Percentiles rank a stretch among this genome's conserved stretches.
Conservation (phyloP, 2,888 invertebrate species). For the Oscheius sp. region DNA sequence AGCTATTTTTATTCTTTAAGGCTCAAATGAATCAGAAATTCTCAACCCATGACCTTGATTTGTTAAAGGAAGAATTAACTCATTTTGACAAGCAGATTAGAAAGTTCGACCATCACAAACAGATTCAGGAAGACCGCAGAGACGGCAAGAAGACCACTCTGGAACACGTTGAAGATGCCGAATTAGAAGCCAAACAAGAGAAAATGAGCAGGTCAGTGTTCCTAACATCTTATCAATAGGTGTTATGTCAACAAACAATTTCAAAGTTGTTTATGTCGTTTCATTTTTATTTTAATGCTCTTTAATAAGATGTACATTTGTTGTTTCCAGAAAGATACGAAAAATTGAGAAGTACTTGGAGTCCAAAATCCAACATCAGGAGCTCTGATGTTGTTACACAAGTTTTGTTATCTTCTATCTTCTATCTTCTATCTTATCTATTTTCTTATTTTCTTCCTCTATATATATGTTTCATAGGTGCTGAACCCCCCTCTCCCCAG, state of each 20-base stretch:
- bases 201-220: slow-evolving; percentile 39
- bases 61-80: slow-evolving; percentile 49
- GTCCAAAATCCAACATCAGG: slow-evolving; percentile 51
- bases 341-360: slow-evolving; percentile 61
- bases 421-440: not conserved
- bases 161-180: slow-evolving; percentile 39
- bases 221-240: no score
- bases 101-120: slow-evolving; percentile 54
- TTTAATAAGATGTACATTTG: no score
- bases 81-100: slow-evolving; percentile 60
- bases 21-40: slow-evolving; percentile 46
- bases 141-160: not conserved
- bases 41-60: slow-evolving; percentile 39
- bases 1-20: slow-evolving; percentile 20
- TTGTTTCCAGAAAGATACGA: slow-evolving; percentile 50
- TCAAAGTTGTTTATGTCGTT: no score
- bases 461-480: not conserved
- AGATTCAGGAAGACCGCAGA: not conserved
- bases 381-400: slow-evolving; percentile 36
- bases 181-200: slow-evolving; percentile 54
- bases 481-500: not conserved
- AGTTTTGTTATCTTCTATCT: not conserved
- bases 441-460: not conserved
- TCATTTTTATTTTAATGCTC: no score
- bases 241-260: no score